phyloP scores from a whole-genome alignment of 2,113 vertebrate genomes.

The Ondatra zibethicus region DNA sequence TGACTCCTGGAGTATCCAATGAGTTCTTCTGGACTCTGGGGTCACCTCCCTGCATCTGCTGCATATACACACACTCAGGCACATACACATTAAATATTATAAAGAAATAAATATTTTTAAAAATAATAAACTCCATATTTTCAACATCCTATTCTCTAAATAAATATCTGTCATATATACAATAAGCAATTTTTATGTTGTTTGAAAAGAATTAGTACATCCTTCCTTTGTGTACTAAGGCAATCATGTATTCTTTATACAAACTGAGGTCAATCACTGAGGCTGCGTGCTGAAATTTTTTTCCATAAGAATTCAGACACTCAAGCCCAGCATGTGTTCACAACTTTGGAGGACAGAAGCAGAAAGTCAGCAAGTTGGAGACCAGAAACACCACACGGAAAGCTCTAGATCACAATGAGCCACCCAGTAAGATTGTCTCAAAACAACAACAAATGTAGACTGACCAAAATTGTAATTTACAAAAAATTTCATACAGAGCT shows the following conservation, averaged over 20 bases:
- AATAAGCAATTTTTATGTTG: background rate
- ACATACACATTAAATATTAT: background rate
- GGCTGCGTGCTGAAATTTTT: background rate
- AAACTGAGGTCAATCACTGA: background rate
- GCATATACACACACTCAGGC: background rate
- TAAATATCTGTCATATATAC: background rate
- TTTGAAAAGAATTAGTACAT: background rate
- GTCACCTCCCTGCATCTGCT: background rate
- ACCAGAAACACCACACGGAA: background rate
- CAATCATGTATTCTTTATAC: background rate
- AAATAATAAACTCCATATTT: background rate
- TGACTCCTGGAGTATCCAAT: background rate
- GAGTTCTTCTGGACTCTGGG: too few species aligned
- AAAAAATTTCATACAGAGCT: background rate
- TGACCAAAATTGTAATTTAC: background rate
- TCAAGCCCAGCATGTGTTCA: background rate
- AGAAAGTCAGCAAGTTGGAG: background rate
- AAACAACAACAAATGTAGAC: background rate
- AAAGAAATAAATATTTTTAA: background rate
- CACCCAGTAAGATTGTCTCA: background rate
- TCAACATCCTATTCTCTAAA: background rate
- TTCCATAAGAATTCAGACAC: background rate
- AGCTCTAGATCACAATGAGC: background rate
- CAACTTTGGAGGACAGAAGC: background rate
- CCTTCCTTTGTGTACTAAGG: background rate